phyloP scores from a whole-genome alignment of 2,797 vertebrate genomes.

The Eptatretus atami region DNA sequence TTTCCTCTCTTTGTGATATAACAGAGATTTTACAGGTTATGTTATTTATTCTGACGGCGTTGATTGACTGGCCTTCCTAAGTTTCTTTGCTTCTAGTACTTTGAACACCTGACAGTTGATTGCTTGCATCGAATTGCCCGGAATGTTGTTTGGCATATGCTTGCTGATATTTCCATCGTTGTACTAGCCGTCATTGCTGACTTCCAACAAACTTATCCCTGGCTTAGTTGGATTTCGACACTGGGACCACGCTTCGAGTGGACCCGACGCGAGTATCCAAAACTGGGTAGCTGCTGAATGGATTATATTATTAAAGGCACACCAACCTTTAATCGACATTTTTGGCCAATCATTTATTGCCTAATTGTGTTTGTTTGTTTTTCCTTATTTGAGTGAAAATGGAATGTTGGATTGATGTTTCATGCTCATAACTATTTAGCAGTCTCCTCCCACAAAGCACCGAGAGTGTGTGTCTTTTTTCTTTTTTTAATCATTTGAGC shows the following conservation, averaged over 20 bases:
- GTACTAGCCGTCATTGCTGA: constrained; percentile 66
- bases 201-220: constrained; percentile 39
- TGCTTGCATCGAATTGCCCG: constrained; percentile 36
- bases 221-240: constrained; percentile 25
- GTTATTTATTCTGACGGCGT: background rate
- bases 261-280: constrained; percentile 39
- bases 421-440: no score
- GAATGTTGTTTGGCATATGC: constrained; percentile 57
- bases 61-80: background rate
- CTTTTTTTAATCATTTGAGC: no score
- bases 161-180: constrained; percentile 30
- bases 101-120: constrained; percentile 42
- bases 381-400: no score
- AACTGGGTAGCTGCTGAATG: constrained; percentile 23
- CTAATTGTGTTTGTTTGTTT: no score
- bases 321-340: no score
- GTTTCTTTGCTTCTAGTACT: constrained; percentile 21
- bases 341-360: no score
- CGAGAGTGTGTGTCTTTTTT: no score
- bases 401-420: no score
- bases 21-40: background rate
- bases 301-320: no score
- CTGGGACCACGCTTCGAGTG: constrained; percentile 79
- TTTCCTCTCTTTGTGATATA: background rate
- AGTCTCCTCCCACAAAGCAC: no score